Base-by-base conservation (phyloP, 2,113 vertebrate genomes). In the Ailurus styani region DNA sequence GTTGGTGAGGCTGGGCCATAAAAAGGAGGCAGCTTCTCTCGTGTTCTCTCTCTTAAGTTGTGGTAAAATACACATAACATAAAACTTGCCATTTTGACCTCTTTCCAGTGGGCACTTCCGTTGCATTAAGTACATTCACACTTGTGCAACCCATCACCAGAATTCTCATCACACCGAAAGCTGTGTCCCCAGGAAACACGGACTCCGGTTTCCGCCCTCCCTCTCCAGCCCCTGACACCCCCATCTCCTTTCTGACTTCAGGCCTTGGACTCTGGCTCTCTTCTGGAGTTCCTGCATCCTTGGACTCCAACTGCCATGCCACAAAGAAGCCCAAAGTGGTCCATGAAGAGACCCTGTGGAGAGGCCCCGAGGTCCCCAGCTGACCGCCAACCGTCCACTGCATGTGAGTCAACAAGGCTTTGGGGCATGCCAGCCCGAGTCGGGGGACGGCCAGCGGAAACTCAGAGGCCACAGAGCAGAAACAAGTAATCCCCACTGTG, bases 341-440 rank as follows among this genome's bases (percentile, higher is more conserved):
- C 40, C 57, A 12, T 14, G 52, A 27, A 75, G 52, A 68, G 68
- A 37, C 54, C 18, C 3, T 12, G 5, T 1, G 6, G 23, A 70
- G 60, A 87, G 47, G 15, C 11, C 62, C 55, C 15, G 17, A 73
- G n/a, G 42, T 4, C 81, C 15, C 52, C 23, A 8, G 79, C 27
- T 5, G 54, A 55, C 42, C 18, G 42, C 18, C 8, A 1, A 1
- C n/a, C 27, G 15, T 0, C n/a, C 1, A 0, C 20, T n/a, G 14
- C 47, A 0, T 8, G 13, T 20, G 40, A 20, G 27, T 29, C 9
- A 12, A 40, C 3, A 17, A 42, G 37, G 40, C 57, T 70, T n/a
- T 17, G 2, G 25, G 18, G 21, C 66, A 55, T 0, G 2, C 70
- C 31, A 42, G 86, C 55, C 27, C 50, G 40, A 34, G n/a, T 62